These are phyloP conservation scores for Eonycteris spelaea DNA, from an alignment of 2,113 vertebrate species.

Conservation along the genomic window DNA sequence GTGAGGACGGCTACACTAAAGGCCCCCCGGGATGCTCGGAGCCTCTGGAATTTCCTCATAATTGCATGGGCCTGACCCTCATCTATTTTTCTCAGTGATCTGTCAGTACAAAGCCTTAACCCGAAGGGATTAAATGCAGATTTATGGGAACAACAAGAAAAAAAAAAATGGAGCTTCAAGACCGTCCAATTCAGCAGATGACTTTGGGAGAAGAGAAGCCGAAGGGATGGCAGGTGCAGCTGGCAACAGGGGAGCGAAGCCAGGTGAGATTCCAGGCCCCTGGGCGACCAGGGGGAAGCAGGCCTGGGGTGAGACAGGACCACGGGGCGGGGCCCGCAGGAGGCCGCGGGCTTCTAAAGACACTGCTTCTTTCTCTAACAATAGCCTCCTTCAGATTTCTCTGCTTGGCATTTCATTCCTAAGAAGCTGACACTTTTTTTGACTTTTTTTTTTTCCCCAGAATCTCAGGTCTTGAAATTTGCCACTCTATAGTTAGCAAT, in stretches of 20 bases:
- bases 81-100: neutral
- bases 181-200: neutral
- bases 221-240: neutral
- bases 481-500: neutral
- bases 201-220: neutral
- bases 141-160: neutral
- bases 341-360: accelerated
- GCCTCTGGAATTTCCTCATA: neutral
- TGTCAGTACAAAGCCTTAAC: neutral
- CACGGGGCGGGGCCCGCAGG: neutral
- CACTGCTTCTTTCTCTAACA: neutral
- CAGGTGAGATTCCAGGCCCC: neutral
- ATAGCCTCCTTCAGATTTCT: neutral
- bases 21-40: neutral
- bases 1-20: neutral
- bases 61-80: neutral
- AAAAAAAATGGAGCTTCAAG: neutral
- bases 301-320: neutral
- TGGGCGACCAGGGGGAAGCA: too few relatives aligned
- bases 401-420: neutral
- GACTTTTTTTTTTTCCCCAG: neutral
- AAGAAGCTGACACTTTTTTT: neutral
- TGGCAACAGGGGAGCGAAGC: too few relatives aligned
- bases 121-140: neutral
- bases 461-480: neutral